Percentiles rank a stretch among this genome's conserved stretches.
phyloP scores from a whole-genome alignment of 2,113 vertebrate genomes.

The Montifringilla adamsi region DNA sequence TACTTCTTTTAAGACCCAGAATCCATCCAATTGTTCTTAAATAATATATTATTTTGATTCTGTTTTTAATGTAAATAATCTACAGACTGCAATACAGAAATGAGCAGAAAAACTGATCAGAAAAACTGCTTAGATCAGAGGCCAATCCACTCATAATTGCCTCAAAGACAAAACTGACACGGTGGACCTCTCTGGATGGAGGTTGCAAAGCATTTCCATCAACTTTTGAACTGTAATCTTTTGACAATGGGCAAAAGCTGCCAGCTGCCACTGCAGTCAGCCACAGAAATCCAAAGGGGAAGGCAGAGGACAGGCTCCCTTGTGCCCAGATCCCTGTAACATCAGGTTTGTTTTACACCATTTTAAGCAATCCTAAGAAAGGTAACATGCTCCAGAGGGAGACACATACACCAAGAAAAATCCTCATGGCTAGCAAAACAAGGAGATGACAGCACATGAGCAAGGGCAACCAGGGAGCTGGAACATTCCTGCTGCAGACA shows the following conservation, averaged over 20 bases:
- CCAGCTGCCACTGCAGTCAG: not conserved
- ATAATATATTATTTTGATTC: not conserved
- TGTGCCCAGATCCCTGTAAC: not conserved
- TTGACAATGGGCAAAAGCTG: not conserved
- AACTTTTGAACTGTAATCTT: not conserved
- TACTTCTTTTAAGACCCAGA: not conserved
- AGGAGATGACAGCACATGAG: not conserved
- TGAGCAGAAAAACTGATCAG: not conserved
- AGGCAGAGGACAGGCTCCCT: rapidly evolving
- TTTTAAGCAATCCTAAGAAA: not conserved
- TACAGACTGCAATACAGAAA: not conserved
- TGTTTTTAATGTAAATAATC: not conserved
- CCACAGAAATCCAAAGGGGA: not conserved
- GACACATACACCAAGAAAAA: not conserved
- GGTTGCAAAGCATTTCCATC: not conserved
- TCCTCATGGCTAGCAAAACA: not conserved
- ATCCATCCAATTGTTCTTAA: not conserved
- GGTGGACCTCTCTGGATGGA: not conserved
- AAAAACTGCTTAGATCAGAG: not conserved
- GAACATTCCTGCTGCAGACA: not conserved
- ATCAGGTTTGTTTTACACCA: not conserved
- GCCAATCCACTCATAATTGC: rapidly evolving
- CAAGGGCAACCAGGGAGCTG: not conserved
- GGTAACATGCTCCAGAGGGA: not conserved
- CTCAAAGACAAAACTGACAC: not conserved